phyloP scores from a whole-genome alignment of 2,113 vertebrate species.

The Neogale vison region DNA sequence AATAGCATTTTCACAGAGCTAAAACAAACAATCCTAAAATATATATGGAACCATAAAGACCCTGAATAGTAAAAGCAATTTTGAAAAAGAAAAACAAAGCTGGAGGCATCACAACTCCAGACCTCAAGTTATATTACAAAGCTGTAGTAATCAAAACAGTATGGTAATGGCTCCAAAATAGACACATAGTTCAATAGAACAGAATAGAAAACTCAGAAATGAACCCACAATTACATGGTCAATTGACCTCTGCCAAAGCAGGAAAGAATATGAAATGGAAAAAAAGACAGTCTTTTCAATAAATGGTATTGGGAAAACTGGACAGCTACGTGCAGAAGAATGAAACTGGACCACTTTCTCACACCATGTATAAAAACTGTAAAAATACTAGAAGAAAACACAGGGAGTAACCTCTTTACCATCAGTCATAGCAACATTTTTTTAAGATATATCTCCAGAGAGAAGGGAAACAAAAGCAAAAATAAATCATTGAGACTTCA shows the following conservation, averaged over 20 bases:
- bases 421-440: neutral
- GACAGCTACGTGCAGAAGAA: neutral
- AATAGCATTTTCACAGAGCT: no score
- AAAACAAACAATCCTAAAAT: no score
- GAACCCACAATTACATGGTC: neutral
- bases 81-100: neutral
- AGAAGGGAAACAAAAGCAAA: neutral
- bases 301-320: no score
- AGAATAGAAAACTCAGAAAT: neutral
- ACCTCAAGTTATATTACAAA: neutral
- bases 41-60: neutral
- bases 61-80: neutral
- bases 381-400: no score
- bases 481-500: neutral
- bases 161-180: neutral
- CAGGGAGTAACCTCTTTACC: no score
- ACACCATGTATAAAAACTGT: neutral
- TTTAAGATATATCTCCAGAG: neutral
- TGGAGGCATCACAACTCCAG: neutral
- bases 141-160: neutral
- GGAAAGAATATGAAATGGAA: no score
- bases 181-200: neutral
- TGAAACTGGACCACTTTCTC: neutral
- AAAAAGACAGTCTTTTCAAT: no score
- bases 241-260: no score